Evolutionary conservation across 92 coral and sea anemone genomes (phyloP), one percentile per base, ranked within the genome.

Genomic region (Epizoanthus ramosus): DNA sequence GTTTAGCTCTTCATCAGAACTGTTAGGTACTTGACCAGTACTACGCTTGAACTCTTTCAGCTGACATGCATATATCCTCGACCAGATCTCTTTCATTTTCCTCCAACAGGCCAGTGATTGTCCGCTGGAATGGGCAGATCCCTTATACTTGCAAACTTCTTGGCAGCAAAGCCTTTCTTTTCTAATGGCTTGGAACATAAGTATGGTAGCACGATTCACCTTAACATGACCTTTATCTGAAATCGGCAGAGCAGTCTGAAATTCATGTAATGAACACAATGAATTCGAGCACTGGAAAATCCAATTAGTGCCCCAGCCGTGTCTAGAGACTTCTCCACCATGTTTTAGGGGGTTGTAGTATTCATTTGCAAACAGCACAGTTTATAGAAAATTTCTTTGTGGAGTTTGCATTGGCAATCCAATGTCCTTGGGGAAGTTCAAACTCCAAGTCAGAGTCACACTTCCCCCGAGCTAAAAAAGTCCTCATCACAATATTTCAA

Each of bases 151-250:
- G 76, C 56, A 69, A 73, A 83, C 76, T 83, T 71, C 59, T 57
- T 75, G 70, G 79, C 80, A 23, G 86, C 80, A 23, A 80, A 83
- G n/a, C 41, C 67, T 18, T 71, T 80, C 80, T 83, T 83, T 83
- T 15, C 79, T 79, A 52, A 71, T 83, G 16, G 86, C 69, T 57
- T 80, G 57, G 58, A 83, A 83, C 71, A 70, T 80, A 83, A 83
- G 76, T 63, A 82, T 79, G 59, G 68, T 19, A 28, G 82, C 81
- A 47, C 73, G 50, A 74, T 84, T 73, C 28, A 73, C 67, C 39
- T 58, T 74, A 60, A 83, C 57, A 19, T 83, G 66, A 54, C 71
- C 63, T 69, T 83, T 71, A 33, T 61, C 24, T 64, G 79, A 83
- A 69, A 75, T 56, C 28, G 79, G 80, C 69, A 83, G 43, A 16